Percentiles rank a stretch among this genome's conserved stretches.
Conservation (phyloP, 1,140 invertebrate species). For the Solenopsis invicta region DNA sequence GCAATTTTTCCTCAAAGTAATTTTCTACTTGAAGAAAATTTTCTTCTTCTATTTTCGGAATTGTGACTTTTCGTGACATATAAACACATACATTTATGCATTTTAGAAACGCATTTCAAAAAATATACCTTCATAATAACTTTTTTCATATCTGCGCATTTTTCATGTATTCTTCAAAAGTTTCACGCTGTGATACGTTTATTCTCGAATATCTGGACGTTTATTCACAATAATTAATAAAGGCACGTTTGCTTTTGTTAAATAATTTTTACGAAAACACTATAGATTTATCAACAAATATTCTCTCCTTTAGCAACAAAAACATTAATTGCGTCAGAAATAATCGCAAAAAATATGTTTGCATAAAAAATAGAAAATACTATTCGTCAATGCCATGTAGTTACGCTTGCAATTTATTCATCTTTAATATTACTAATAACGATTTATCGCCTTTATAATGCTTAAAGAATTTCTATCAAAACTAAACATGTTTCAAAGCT, state of each 20-base stretch:
- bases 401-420: constrained; percentile 29
- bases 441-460: constrained; percentile 12
- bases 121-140: background rate
- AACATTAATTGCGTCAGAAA: background rate
- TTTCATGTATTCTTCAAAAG: background rate
- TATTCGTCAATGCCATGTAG: background rate
- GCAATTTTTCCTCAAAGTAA: background rate
- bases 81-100: background rate
- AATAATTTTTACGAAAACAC: background rate
- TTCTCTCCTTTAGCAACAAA: constrained; percentile 10
- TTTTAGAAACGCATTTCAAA: background rate
- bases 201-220: background rate
- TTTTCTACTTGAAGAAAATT: constrained; percentile 2
- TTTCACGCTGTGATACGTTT: background rate
- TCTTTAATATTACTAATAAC: constrained; percentile 15
- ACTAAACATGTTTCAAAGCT: constrained; percentile 25
- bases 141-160: background rate
- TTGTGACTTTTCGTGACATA: background rate
- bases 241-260: background rate
- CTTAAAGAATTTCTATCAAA: constrained; percentile 2
- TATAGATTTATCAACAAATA: background rate
- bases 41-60: background rate
- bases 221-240: background rate
- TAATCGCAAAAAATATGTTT: background rate
- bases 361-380: background rate